phyloP scores from a whole-genome alignment of 2,797 vertebrate genomes.

The Anguilla pacifica region DNA sequence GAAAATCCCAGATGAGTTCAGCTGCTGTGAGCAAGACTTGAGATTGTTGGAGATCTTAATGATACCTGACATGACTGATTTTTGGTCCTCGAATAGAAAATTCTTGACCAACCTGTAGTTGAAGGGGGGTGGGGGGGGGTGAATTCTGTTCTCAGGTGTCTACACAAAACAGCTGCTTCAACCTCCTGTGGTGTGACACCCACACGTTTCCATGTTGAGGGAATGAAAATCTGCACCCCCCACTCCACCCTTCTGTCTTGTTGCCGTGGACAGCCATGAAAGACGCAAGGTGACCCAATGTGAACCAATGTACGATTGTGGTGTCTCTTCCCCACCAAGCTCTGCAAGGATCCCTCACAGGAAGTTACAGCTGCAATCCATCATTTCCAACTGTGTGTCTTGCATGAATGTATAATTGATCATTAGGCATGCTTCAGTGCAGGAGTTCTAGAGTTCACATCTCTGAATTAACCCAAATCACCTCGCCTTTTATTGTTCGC shows the following conservation, averaged over 20 bases:
- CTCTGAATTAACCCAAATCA: slow-evolving; percentile 26
- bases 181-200: background rate
- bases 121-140: no score
- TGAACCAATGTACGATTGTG: slow-evolving; percentile 24
- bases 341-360: slow-evolving; percentile 26
- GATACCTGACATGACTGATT: slow-evolving; percentile 12
- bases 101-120: background rate
- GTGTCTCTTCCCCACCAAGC: background rate
- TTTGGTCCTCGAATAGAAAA: background rate
- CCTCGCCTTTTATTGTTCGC: slow-evolving; percentile 32
- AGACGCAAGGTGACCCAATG: slow-evolving; percentile 34
- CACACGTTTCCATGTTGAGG: slow-evolving; percentile 17
- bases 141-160: background rate
- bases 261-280: slow-evolving; percentile 23
- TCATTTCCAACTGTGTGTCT: slow-evolving; percentile 31
- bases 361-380: slow-evolving; percentile 39
- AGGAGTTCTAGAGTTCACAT: slow-evolving; percentile 22
- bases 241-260: background rate
- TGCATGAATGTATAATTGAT: slow-evolving; percentile 38
- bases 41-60: background rate
- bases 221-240: slow-evolving; percentile 25
- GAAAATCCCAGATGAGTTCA: slow-evolving; percentile 6
- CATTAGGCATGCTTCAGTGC: slow-evolving; percentile 40
- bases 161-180: background rate
- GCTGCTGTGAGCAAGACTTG: background rate